These are phyloP conservation scores for Ia io DNA, from an alignment of 2,113 vertebrate species.

Conservation along the genomic window DNA sequence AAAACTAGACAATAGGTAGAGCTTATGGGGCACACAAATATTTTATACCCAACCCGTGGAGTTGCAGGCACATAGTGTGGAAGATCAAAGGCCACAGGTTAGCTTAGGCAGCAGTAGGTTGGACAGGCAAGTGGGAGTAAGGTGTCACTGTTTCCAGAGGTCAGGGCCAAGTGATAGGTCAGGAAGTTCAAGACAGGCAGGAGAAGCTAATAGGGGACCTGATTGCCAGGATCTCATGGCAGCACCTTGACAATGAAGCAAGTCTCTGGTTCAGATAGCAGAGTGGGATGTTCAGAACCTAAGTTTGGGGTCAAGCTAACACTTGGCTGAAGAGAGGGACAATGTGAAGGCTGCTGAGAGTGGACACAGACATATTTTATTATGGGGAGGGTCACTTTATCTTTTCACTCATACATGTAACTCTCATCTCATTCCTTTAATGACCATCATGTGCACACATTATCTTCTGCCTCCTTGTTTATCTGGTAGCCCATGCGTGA, in stretches of 20 bases:
- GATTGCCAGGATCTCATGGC: slow-evolving; percentile 40
- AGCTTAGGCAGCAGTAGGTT: not conserved
- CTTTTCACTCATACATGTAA: not conserved
- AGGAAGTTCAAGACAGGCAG: slow-evolving; percentile 58
- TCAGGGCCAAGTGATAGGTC: slow-evolving; percentile 60
- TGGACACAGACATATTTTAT: not conserved
- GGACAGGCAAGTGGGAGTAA: slow-evolving; percentile 10
- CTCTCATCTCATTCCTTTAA: not conserved
- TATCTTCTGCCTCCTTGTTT: not conserved
- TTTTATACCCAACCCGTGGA: not conserved
- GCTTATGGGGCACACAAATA: not conserved
- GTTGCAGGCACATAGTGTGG: not conserved
- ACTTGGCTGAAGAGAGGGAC: not conserved
- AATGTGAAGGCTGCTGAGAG: not conserved
- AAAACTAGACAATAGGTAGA: not conserved
- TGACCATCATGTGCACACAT: too few species aligned
- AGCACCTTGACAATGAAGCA: slow-evolving; percentile 55
- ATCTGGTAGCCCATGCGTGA: not conserved
- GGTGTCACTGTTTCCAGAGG: slow-evolving; percentile 54
- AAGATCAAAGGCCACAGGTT: not conserved
- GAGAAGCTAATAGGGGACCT: slow-evolving; percentile 45
- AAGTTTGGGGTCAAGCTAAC: slow-evolving; percentile 7
- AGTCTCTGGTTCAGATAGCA: slow-evolving; percentile 35
- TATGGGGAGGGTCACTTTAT: not conserved
- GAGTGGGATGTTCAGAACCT: slow-evolving; percentile 32